Base-by-base conservation (phyloP, 2,888 invertebrate species). In the Mechanitis mazaeus region DNA sequence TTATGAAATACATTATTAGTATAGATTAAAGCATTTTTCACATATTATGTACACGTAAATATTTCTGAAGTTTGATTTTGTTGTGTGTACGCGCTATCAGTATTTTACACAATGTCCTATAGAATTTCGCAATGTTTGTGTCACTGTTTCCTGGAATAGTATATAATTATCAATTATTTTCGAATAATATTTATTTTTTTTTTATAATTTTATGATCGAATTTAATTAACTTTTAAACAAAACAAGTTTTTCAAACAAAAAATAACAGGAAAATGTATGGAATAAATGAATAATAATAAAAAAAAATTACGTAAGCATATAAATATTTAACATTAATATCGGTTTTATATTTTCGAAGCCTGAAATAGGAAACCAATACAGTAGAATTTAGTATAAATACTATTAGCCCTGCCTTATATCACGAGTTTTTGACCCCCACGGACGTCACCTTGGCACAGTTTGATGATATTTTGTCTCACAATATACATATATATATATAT, bases 71-170 rank as follows among this genome's bases (percentile, higher is more conserved):
- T 28, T 11, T 50, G 9, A 31, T 31, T 50, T 50, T 50, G 28
- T 9, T 50, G 31, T 50, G 1, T 31, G 50, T 50, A 50, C 50
- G 31, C 28, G 50, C 50, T 50, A 50, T 50, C 7, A 31, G 50
- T 7, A 31, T 50, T 50, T 5, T n/a, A 47, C 6, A n/a, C 28
- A 50, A 50, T 50, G 28, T 28, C 28, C 11, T 50, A 6, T 50
- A 9, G 42, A 7, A 42, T 50, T 50, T 11, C 50, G 50, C 28
- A 50, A 50, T 50, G 50, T 50, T 31, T 50, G 50, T 50, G 50
- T 9, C 50, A 31, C 9, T 28, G 9, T 50, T 50, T 50, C 50
- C 50, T 31, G 7, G 31, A 50, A 50, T 31, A 50, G 28, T 50
- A 31, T 31, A 50, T 31, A 50, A 50, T 50, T 9, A 31, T 50